Evolutionary conservation across 2,888 invertebrate genomes (phyloP), one percentile per base, ranked within the genome.

Genomic region (Pandemis corylana): DNA sequence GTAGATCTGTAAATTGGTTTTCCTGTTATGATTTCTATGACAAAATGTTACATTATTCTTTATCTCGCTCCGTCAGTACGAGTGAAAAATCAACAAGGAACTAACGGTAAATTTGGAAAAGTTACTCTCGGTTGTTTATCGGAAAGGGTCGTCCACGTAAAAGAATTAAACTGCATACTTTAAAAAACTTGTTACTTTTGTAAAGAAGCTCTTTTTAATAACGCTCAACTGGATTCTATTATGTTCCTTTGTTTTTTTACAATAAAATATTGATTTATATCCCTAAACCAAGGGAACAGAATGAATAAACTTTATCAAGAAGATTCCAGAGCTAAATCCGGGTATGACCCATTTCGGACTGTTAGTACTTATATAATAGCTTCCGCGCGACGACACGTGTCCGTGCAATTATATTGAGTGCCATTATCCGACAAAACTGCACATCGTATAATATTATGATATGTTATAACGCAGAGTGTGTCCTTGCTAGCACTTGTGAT

Each of bases 1-100:
- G 62, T n/a, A n/a, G 5, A 41, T 36, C 41, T 42, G 42, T 62
- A 62, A 62, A 62, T 62, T 41, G 62, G 42, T 42, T 20, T n/a
- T 36, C 42, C 12, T 15, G 53, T 20, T 56, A 9, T 20, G 20
- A 59, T 28, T 59, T 28, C 7, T 9, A 10, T 59, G 12, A 5
- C 59, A 59, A 59, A 28, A 28, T 28, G 10, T 10, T 59, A 9
- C n/a, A 51, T 13, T 12, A 13, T 5, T 56, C 28, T 28, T 59
- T 59, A 59, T 28, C 20, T 59, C 28, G 59, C 5, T 59, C 12
- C 28, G 56, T 20, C 56, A 7, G 7, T 56, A 20, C 20, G 56
- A 20, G 56, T 56, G 20, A 7, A 56, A 53, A 56, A 56, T 20
- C 20, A 20, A 20, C 15, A 56, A 9, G 56, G 20, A 56, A 56